Conservation (phyloP, 30 jellyfish, hydroid and myxozoan genomes). For the Catostylus mosaicus region DNA sequence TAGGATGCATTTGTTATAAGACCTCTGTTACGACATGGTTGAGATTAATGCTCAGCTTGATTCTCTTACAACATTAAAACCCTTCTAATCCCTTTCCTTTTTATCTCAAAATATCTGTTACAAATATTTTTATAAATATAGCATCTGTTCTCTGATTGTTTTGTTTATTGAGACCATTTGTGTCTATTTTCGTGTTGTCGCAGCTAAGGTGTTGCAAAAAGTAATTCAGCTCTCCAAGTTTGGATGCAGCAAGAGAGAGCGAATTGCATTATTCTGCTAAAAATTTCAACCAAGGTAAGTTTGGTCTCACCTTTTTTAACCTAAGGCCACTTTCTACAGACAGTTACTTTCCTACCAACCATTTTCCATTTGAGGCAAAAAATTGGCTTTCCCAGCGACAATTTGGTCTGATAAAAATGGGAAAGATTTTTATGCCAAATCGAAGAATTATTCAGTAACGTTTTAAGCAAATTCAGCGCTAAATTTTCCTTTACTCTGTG, state of each 20-base stretch:
- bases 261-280: neutral
- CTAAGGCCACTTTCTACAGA: too few relatives aligned
- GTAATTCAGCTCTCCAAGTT: neutral
- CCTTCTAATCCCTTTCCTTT: neutral
- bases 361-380: too few relatives aligned
- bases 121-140: constrained; percentile 8
- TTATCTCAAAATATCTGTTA: constrained; percentile 33
- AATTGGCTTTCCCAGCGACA: too few relatives aligned
- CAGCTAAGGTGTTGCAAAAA: constrained; percentile 7
- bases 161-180: neutral
- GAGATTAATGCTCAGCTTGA: constrained; percentile 16
- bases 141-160: constrained; percentile 17
- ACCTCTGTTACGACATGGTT: too few relatives aligned
- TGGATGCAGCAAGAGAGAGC: neutral
- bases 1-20: too few relatives aligned
- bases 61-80: neutral
- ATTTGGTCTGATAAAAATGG: too few relatives aligned
- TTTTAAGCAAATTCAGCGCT: too few relatives aligned
- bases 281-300: neutral
- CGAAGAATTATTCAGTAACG: too few relatives aligned
- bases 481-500: too few relatives aligned
- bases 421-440: too few relatives aligned
- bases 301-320: too few relatives aligned
- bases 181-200: neutral
- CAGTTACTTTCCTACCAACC: too few relatives aligned